These are phyloP conservation scores for Takifugu bimaculatus DNA, from an alignment of 2,113 vertebrate genomes.

Conservation along the genomic window DNA sequence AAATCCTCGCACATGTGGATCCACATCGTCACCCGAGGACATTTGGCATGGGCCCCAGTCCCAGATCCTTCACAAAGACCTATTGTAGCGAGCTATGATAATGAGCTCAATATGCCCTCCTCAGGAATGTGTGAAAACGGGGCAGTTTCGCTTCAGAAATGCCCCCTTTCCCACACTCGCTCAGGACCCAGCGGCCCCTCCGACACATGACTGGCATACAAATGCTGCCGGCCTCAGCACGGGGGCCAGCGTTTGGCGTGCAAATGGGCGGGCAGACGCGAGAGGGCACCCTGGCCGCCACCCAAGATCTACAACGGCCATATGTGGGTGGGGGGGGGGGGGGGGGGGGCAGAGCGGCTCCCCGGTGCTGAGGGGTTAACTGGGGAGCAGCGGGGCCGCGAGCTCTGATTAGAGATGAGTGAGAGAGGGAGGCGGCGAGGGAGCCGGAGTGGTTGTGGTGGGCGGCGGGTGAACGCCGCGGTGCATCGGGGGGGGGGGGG, in stretches of 20 bases:
- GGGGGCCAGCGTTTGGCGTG: slow-evolving; percentile 23
- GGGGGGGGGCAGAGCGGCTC: slow-evolving; percentile 32
- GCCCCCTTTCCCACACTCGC: slow-evolving; percentile 69
- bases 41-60: slow-evolving; percentile 68
- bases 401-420: slow-evolving; percentile 54
- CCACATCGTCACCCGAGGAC: slow-evolving; percentile 60
- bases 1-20: slow-evolving; percentile 38
- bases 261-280: slow-evolving; percentile 11
- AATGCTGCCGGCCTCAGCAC: slow-evolving; percentile 35
- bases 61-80: slow-evolving; percentile 70
- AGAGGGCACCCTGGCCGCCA: slow-evolving; percentile 53
- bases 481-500: slow-evolving; percentile 11
- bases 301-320: slow-evolving; percentile 56
- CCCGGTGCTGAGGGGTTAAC: slow-evolving; percentile 58
- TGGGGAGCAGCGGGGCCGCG: slow-evolving; percentile 40
- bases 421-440: slow-evolving; percentile 20
- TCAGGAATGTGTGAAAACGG: slow-evolving; percentile 77
- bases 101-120: slow-evolving; percentile 77
- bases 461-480: slow-evolving; percentile 37
- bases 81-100: slow-evolving; percentile 77
- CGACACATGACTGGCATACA: slow-evolving; percentile 66
- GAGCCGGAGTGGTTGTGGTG: slow-evolving; percentile 47
- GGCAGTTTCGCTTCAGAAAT: slow-evolving; percentile 53
- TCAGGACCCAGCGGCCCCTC: slow-evolving; percentile 46
- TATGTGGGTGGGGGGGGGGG: slow-evolving; percentile 45